phyloP scores from a whole-genome alignment of 1,140 invertebrate species.

The Ephestia elutella region DNA sequence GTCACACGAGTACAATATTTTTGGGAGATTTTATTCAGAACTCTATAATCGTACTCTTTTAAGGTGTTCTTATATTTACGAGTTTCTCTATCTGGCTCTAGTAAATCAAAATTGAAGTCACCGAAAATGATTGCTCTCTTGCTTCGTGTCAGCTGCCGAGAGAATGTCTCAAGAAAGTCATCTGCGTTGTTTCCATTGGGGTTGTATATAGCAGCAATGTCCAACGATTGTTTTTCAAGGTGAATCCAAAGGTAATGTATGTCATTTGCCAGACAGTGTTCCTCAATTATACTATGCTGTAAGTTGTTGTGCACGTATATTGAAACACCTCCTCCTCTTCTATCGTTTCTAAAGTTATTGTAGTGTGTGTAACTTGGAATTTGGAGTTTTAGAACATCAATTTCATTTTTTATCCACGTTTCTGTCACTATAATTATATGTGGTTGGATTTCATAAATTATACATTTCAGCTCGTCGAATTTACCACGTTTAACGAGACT shows the following conservation, averaged over 20 bases:
- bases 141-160: slow-evolving; percentile 8
- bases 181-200: slow-evolving; percentile 6
- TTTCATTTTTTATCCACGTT: slow-evolving; percentile 17
- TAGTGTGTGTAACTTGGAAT: slow-evolving; percentile 14
- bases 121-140: slow-evolving; percentile 17
- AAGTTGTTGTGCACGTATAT: slow-evolving; percentile 16
- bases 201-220: slow-evolving; percentile 23
- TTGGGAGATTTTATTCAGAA: slow-evolving; percentile 20
- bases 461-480: no score
- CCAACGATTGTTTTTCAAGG: slow-evolving; percentile 18
- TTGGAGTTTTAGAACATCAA: slow-evolving; percentile 1
- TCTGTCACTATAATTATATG: slow-evolving; percentile 15
- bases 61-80: slow-evolving; percentile 12
- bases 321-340: slow-evolving; percentile 20
- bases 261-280: slow-evolving; percentile 9
- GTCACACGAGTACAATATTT: slow-evolving; percentile 17
- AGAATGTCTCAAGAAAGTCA: slow-evolving; percentile 18
- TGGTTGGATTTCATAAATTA: neutral
- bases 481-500: no score
- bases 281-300: slow-evolving; percentile 11
- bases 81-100: neutral
- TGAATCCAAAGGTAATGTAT: slow-evolving; percentile 27
- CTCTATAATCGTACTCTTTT: slow-evolving; percentile 15
- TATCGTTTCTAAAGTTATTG: slow-evolving; percentile 10
- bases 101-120: slow-evolving; percentile 10